Base-by-base conservation (phyloP, 2,888 invertebrate species). In the Lissocephala sabroskyi region DNA sequence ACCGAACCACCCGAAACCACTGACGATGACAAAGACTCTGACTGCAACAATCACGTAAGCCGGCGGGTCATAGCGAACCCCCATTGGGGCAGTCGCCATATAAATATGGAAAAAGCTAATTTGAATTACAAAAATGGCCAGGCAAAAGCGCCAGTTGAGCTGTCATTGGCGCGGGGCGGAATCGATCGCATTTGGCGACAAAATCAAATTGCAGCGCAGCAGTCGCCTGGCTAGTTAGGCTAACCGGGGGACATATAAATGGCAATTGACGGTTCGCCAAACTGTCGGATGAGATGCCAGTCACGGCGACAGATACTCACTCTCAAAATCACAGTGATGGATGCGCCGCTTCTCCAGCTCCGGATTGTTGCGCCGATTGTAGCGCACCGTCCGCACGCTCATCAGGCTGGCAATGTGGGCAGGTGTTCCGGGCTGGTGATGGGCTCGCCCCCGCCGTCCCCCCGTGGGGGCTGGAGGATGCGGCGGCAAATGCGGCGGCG, bases 301-400 rank as follows among this genome's bases (percentile, higher is more conserved):
- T n/a, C n/a, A n/a, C n/a, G n/a, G n/a, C n/a, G 9, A 9, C 26
- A 26, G 9, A 26, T 9, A 83, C 87, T 88, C 86, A 94, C 95
- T 95, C 84, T 94, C 91, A 85, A 95, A 97, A 88, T 96, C 95
- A 87, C 98, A 98, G 86, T 95, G 96, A 84, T 98, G 97, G 76
- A 97, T 96, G 80, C 98, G 87, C 67, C 97, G 87, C 85, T 97
- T 97, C 85, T 98, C 97, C 71, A 98, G 86, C 84, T 98, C 97
- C 0, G 97, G 97, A 86, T 98, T 98, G 86, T 97, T 97, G 81
- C 97, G 89, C 63, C 97, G 88, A 87, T 97, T 97, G 86, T 95
- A 97, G 81, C 93, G 94, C 59, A 88, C 83, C 19, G 86, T 82
- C 58, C 84, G 79, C 18, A 83, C 78, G 49, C 80, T 79, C 54